Conservation (phyloP, 2,113 vertebrate genomes). For the Prietella phreatophila region DNA sequence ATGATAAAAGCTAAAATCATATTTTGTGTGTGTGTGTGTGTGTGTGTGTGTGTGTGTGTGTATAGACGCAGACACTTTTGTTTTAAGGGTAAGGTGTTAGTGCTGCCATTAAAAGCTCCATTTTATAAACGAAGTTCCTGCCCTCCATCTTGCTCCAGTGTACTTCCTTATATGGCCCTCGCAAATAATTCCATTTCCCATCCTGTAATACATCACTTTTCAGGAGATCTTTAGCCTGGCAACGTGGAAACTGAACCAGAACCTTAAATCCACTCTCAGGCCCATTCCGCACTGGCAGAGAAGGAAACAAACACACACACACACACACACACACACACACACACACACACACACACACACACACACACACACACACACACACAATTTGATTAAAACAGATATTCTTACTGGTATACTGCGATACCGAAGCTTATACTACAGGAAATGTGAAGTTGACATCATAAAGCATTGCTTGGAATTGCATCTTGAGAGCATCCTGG, state of each 20-base stretch:
- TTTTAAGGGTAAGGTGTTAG: conserved; percentile 80
- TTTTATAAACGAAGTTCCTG: conserved; percentile 96
- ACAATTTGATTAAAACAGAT: neutral
- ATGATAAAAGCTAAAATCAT: neutral
- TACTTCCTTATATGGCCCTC: conserved; percentile 88
- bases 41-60: neutral
- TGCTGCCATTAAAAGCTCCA: conserved; percentile 97
- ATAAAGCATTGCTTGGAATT: too few relatives aligned
- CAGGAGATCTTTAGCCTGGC: conserved; percentile 87
- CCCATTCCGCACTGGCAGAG: conserved; percentile 84
- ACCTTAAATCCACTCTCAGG: conserved; percentile 94
- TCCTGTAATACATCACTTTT: conserved; percentile 92
- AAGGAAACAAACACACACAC: neutral
- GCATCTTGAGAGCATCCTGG: neutral
- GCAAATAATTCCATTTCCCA: conserved; percentile 88
- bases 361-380: neutral
- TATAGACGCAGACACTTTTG: neutral
- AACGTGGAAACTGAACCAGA: conserved; percentile 91
- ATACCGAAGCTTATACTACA: too few relatives aligned
- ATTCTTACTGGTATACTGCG: neutral
- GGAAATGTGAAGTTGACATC: neutral
- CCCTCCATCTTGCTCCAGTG: conserved; percentile 98
- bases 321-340: too few relatives aligned
- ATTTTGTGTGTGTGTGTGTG: neutral
- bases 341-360: too few relatives aligned